Percentiles rank a stretch among this genome's conserved stretches.
Conservation (phyloP, 2,797 vertebrate species). For the Pelobates cultripes region DNA sequence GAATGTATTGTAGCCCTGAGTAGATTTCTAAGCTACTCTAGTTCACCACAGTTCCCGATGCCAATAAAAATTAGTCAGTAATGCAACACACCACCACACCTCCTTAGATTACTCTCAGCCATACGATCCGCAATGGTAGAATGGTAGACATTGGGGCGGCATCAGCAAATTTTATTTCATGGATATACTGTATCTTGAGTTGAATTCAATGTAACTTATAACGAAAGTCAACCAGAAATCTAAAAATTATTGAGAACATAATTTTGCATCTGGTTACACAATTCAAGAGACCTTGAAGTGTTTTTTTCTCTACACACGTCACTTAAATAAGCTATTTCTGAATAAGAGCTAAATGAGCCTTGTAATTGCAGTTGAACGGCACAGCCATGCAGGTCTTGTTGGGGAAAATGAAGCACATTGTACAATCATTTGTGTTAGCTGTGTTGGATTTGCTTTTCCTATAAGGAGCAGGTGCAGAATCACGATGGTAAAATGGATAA, state of each 20-base stretch:
- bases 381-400: neutral
- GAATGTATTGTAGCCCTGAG: too few relatives aligned
- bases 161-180: too few relatives aligned
- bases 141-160: too few relatives aligned
- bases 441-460: slow-evolving; percentile 9
- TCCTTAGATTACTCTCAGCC: too few relatives aligned
- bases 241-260: neutral
- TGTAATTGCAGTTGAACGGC: slow-evolving; percentile 14
- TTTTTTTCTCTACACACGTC: neutral
- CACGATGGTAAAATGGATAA: neutral
- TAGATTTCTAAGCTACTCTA: too few relatives aligned
- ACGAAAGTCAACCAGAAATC: slow-evolving; percentile 1
- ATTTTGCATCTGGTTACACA: slow-evolving; percentile 6
- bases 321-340: slow-evolving; percentile 18
- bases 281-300: slow-evolving; percentile 6
- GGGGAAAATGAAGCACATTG: slow-evolving; percentile 17
- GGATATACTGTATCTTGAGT: too few relatives aligned
- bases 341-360: slow-evolving; percentile 16
- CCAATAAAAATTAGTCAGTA: too few relatives aligned
- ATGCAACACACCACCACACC: too few relatives aligned
- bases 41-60: too few relatives aligned
- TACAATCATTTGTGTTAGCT: slow-evolving; percentile 15
- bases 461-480: slow-evolving; percentile 15
- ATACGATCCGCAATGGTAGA: too few relatives aligned
- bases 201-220: neutral